Conservation (phyloP, 2,797 vertebrate species). For the Argyrosomus regius region DNA sequence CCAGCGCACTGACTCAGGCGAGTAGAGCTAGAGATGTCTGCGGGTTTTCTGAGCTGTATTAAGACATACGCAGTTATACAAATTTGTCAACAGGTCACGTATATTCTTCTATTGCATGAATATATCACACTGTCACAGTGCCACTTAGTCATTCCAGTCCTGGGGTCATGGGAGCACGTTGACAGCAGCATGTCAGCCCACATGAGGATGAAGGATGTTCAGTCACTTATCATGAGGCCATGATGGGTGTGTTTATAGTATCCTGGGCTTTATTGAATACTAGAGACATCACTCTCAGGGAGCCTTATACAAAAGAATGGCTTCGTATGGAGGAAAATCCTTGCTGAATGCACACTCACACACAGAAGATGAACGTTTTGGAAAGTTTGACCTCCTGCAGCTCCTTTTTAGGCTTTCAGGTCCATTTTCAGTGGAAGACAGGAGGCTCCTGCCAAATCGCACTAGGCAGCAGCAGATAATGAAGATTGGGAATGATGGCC, state of each 20-base stretch:
- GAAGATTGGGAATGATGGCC: constrained; percentile 25
- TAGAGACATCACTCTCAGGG: constrained; percentile 26
- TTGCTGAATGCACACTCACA: background rate
- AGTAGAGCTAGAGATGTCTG: constrained; percentile 13
- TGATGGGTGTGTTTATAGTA: constrained; percentile 36
- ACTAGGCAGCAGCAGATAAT: constrained; percentile 31
- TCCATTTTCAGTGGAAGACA: constrained; percentile 27
- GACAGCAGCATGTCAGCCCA: constrained; percentile 46
- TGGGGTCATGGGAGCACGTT: constrained; percentile 41
- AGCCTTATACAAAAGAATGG: constrained; percentile 16
- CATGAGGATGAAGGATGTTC: constrained; percentile 51
- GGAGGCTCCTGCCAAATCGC: background rate
- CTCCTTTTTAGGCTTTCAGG: constrained; percentile 4
- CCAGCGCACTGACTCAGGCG: background rate
- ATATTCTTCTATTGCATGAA: constrained; percentile 37
- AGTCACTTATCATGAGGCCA: constrained; percentile 31
- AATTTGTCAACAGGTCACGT: constrained; percentile 38
- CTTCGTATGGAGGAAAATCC: background rate
- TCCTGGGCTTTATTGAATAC: constrained; percentile 15
- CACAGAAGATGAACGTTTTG: constrained; percentile 8
- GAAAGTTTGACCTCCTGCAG: constrained; percentile 13
- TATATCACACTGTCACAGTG: constrained; percentile 53
- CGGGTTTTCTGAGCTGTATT: constrained; percentile 20
- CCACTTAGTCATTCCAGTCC: constrained; percentile 46
- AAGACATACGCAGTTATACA: constrained; percentile 15